Conservation (phyloP, 2,888 invertebrate species). For the Saturnia japonica region DNA sequence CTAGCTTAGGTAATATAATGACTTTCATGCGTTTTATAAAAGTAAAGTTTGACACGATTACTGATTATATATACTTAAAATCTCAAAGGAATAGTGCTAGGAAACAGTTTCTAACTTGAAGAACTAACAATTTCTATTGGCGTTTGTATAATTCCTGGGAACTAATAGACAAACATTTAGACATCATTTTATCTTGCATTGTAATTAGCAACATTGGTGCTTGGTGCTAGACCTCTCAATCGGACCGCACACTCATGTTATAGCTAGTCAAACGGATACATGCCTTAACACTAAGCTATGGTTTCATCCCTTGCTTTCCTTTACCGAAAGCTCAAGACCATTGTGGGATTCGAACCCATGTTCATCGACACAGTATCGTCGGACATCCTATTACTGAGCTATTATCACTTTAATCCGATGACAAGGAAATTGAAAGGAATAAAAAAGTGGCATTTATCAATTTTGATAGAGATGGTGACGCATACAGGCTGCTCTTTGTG, state of each 20-base stretch:
- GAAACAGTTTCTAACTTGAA: too few species aligned
- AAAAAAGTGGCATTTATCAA: background rate
- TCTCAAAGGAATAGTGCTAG: too few species aligned
- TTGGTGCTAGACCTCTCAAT: too few species aligned
- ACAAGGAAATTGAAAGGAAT: background rate
- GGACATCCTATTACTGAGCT: too few species aligned
- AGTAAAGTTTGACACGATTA: background rate
- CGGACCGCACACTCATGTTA: too few species aligned
- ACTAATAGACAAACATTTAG: too few species aligned
- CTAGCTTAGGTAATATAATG: background rate
- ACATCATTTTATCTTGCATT: too few species aligned
- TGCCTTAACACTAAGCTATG: background rate
- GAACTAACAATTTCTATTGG: too few species aligned
- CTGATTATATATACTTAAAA: too few species aligned
- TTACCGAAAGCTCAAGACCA: background rate
- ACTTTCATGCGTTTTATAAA: background rate
- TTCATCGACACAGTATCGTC: background rate
- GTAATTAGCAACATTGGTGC: too few species aligned
- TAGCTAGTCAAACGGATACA: background rate
- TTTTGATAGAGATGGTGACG: background rate
- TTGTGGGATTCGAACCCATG: background rate
- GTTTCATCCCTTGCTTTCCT: background rate
- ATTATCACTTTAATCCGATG: background rate
- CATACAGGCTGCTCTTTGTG: constrained; percentile 31
- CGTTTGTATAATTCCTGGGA: too few species aligned